Evolutionary conservation across 2,113 vertebrate genomes (phyloP).

Genomic region (Petroica traversi): DNA sequence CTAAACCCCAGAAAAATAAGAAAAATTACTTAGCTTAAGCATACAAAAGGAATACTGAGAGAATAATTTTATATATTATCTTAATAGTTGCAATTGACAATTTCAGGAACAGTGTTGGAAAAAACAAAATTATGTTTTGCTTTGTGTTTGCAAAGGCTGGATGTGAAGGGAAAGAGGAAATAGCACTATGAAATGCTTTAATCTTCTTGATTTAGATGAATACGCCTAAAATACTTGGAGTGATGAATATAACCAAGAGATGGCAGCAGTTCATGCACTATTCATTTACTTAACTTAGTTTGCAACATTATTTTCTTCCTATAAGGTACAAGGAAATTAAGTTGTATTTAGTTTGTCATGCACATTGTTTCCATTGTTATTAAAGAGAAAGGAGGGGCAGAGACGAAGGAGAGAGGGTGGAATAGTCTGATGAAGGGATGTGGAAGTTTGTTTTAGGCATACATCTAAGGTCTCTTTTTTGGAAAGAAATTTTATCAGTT

Average conservation of each 20-base stretch:
- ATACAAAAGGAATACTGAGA: not conserved
- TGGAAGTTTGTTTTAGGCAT: not conserved
- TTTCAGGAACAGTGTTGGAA: not conserved
- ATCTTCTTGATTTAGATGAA: not conserved
- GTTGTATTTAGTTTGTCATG: not conserved
- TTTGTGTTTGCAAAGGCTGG: not conserved
- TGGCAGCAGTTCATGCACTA: constrained; percentile 48
- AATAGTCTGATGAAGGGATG: not conserved
- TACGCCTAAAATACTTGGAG: not conserved
- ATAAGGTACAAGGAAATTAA: not conserved
- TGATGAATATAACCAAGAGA: constrained; percentile 45
- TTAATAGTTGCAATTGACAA: not conserved
- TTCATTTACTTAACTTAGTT: constrained; percentile 5
- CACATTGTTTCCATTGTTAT: not conserved
- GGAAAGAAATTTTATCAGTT: not conserved
- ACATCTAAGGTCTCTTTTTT: not conserved
- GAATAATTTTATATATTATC: not conserved
- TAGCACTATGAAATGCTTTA: not conserved
- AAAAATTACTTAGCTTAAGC: not conserved
- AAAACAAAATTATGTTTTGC: not conserved
- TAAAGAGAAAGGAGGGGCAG: not conserved
- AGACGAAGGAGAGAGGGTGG: not conserved
- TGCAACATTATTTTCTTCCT: not conserved
- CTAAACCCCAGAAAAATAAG: not conserved
- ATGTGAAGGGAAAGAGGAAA: not conserved